These are phyloP conservation scores for Echiichthys vipera DNA, from an alignment of 2,797 vertebrate genomes.

Conservation along the genomic window DNA sequence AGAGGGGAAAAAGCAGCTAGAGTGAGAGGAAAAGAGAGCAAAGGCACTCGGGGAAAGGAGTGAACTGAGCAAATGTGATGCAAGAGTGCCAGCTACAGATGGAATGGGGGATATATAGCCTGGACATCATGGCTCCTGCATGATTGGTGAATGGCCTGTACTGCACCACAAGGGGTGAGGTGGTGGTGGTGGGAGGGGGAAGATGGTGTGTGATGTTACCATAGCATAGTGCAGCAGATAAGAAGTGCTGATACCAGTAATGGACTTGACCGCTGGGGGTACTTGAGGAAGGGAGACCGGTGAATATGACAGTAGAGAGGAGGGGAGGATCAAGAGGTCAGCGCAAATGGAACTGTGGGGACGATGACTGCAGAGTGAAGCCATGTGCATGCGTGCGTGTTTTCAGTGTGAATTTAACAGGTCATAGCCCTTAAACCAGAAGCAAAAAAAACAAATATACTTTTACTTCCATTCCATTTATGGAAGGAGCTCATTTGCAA, in stretches of 20 bases:
- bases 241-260: conserved; percentile 73
- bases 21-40: conserved; percentile 26
- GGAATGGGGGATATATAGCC: conserved; percentile 76
- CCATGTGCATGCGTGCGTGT: conserved; percentile 11
- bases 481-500: conserved; percentile 25
- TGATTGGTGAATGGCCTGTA: conserved; percentile 62
- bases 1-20: conserved; percentile 25
- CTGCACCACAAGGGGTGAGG: conserved; percentile 55
- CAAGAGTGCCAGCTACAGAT: conserved; percentile 85
- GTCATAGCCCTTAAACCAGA: conserved; percentile 33
- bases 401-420: conserved; percentile 30
- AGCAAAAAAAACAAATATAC: not conserved
- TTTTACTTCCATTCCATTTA: conserved; percentile 1
- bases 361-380: conserved; percentile 30
- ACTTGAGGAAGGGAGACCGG: conserved; percentile 49
- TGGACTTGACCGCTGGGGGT: conserved; percentile 71
- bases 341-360: conserved; percentile 56
- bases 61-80: conserved; percentile 76
- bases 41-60: conserved; percentile 55
- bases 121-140: conserved; percentile 57
- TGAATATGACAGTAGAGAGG: conserved; percentile 50
- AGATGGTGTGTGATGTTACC: conserved; percentile 30
- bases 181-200: not conserved
- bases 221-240: conserved; percentile 58
- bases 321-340: conserved; percentile 61